phyloP scores from a whole-genome alignment of 2,113 vertebrate species.

The Lagopus leucura region DNA sequence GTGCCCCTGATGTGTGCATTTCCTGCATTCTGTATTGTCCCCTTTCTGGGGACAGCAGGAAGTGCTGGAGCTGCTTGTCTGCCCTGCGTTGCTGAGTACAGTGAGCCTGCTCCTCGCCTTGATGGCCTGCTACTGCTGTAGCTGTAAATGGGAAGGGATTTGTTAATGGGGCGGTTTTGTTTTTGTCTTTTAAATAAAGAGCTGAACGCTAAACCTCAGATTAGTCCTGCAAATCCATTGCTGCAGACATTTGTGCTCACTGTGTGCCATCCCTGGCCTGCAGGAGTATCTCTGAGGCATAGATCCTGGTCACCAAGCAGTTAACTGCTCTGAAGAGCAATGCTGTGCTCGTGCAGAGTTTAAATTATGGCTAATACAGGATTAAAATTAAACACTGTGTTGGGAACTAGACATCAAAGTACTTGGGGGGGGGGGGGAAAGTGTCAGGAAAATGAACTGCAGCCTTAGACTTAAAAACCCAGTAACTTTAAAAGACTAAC shows the following conservation, averaged over 20 bases:
- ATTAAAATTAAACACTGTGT: neutral
- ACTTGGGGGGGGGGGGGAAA: neutral
- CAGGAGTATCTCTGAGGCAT: neutral
- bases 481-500: neutral
- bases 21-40: neutral
- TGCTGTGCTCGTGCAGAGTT: neutral
- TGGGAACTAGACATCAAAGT: neutral
- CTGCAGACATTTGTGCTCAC: fast-evolving
- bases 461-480: neutral
- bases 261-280: fast-evolving
- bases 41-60: neutral
- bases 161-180: neutral
- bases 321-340: neutral
- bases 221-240: neutral
- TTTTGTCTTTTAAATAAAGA: neutral
- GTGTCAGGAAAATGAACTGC: neutral
- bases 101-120: neutral
- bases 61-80: neutral
- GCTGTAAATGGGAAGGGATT: neutral
- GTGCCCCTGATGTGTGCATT: neutral
- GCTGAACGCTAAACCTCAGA: neutral
- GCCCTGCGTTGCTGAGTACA: neutral
- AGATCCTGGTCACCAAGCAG: neutral
- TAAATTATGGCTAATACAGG: neutral
- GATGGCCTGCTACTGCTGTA: neutral